phyloP scores from a whole-genome alignment of 2,113 vertebrate genomes.

The Pithys albifrons region DNA sequence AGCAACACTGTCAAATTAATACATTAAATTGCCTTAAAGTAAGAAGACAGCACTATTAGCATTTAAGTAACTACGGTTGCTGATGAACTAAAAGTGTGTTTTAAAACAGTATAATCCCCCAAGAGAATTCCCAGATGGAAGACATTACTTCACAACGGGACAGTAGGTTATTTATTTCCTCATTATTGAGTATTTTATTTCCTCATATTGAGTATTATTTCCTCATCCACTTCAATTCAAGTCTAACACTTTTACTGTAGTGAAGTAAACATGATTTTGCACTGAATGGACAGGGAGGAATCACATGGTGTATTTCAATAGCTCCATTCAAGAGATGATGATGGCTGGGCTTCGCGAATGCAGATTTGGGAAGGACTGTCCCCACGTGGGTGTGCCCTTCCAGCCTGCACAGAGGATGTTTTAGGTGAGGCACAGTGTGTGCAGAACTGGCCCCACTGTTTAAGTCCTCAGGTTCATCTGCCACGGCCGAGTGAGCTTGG shows the following conservation, averaged over 20 bases:
- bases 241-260: not conserved
- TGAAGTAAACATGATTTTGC: not conserved
- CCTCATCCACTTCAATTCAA: not conserved
- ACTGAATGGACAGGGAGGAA: not conserved
- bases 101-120: not conserved
- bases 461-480: too few species aligned
- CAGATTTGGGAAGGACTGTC: too few species aligned
- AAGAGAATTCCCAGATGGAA: not conserved
- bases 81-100: not conserved
- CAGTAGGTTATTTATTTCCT: not conserved
- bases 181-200: not conserved
- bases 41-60: not conserved
- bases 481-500: too few species aligned
- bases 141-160: not conserved
- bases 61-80: not conserved
- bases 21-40: not conserved
- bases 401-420: too few species aligned
- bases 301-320: not conserved
- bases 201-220: not conserved
- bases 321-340: not conserved
- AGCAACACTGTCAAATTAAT: not conserved
- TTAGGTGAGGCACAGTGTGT: too few species aligned
- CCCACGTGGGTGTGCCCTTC: too few species aligned
- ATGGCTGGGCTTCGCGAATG: too few species aligned
- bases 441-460: too few species aligned